Evolutionary conservation across 2,797 vertebrate species (phyloP).

Genomic region (Neoniphon sammara): DNA sequence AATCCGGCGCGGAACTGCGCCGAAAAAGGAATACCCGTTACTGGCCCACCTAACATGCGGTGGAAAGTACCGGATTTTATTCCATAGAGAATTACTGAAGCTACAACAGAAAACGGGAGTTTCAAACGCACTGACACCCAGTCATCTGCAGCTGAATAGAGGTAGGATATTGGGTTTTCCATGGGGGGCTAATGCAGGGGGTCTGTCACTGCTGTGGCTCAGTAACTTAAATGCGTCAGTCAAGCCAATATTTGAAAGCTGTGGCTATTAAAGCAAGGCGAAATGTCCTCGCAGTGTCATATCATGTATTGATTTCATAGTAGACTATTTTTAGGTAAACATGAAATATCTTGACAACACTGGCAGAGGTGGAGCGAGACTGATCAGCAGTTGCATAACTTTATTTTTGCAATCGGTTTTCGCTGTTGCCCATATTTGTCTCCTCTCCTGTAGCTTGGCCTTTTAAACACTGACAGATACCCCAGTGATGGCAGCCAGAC

Average conservation of each 20-base stretch:
- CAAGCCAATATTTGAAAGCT: conserved; percentile 26
- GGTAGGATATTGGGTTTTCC: conserved; percentile 54
- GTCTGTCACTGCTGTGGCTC: background rate
- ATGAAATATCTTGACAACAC: background rate
- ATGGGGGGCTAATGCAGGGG: conserved; percentile 5
- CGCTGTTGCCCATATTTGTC: background rate
- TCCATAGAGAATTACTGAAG: conserved; percentile 12
- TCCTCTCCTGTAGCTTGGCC: background rate
- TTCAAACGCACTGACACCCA: conserved; percentile 7
- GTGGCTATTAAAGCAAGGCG: conserved; percentile 12
- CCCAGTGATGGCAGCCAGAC: background rate
- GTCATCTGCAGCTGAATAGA: conserved; percentile 33
- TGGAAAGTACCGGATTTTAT: conserved; percentile 36
- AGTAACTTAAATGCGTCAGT: conserved; percentile 52
- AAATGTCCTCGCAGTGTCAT: background rate
- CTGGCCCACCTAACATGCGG: conserved; percentile 22
- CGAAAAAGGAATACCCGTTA: conserved; percentile 29
- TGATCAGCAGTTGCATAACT: conserved; percentile 49
- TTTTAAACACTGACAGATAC: background rate
- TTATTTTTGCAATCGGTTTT: conserved; percentile 10
- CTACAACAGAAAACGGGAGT: background rate
- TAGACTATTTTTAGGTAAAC: background rate
- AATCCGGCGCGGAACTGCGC: conserved; percentile 29
- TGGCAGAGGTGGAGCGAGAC: background rate
- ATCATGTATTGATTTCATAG: background rate